Evolutionary conservation across 1,140 invertebrate genomes (phyloP).

Genomic region (Hyles vespertilio): DNA sequence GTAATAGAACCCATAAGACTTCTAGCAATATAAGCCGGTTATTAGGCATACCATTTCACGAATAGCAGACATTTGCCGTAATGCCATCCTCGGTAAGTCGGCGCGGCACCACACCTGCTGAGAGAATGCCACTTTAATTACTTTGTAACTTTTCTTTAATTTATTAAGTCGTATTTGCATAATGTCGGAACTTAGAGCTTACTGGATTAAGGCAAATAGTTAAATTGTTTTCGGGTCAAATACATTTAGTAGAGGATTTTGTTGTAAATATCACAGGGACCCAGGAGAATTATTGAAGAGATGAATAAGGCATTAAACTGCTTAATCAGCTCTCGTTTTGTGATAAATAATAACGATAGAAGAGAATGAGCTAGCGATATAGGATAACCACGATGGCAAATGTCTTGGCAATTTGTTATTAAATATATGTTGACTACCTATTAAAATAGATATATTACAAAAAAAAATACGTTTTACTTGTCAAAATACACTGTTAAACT

Average conservation of each 20-base stretch:
- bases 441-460: too few relatives aligned
- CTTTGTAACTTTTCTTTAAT: conserved; percentile 22
- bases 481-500: too few relatives aligned
- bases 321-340: too few relatives aligned
- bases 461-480: too few relatives aligned
- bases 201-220: conserved; percentile 10
- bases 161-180: conserved; percentile 22
- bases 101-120: conserved; percentile 10
- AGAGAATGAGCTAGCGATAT: too few relatives aligned
- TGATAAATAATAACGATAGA: too few relatives aligned
- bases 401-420: too few relatives aligned
- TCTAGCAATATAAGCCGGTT: background rate
- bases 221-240: conserved; percentile 2
- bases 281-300: too few relatives aligned
- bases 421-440: too few relatives aligned
- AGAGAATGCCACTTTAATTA: conserved; percentile 15
- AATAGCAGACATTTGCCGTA: conserved; percentile 1
- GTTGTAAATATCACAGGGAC: background rate
- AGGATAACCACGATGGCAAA: too few relatives aligned
- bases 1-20: too few relatives aligned
- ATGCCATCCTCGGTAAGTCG: background rate
- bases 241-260: background rate
- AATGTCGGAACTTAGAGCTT: conserved; percentile 11
- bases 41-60: background rate
- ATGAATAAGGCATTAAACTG: too few relatives aligned